Evolutionary conservation across 2,113 vertebrate genomes (phyloP), one percentile per base, ranked within the genome.

Genomic region (Callocephalon fimbriatum): DNA sequence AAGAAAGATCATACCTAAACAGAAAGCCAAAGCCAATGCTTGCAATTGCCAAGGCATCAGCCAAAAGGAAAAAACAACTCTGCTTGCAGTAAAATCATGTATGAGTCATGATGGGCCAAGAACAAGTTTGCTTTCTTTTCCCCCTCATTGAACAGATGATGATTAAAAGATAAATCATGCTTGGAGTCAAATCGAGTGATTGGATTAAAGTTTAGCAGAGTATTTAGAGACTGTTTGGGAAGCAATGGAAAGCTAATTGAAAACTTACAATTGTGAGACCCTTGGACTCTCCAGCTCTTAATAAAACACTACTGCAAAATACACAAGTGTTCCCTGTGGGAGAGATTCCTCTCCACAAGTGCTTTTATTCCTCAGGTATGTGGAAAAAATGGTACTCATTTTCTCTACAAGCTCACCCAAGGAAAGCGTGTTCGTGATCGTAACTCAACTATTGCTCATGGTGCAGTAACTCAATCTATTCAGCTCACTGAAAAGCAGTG

Each of bases 151-250:
- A 85, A 51, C 65, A 35, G 51, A 93, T 83, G 96, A 95, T 76
- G 94, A 95, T 94, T 94, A 62, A 73, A 95, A 97, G 94, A 96
- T 93, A 96, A 97, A 96, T 96, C 90, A 71, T 73, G 51, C 92
- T 61, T 97, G 96, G 97, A 96, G 95, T 92, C 56, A 87, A 96
- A 93, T 91, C 90, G 83, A 94, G 78, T 59, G 87, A 97, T 63
- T 90, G 94, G 95, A 95, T 92, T 86, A 92, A 92, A 95, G 89
- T 93, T 97, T 83, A 81, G 95, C 27, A 78, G 66, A 80, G 94
- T 58, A 44, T 96, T 97, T 97, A 95, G 71, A 91, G 92, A 47
- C 87, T 73, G 90, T 67, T 96, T 86, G 50, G 89, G 94, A 84
- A 83, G 95, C 95, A 70, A 53, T 90, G 80, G 92, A 73, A 86